These are phyloP conservation scores for Crossaster papposus DNA, from an alignment of 53 echinoderm and acorn worm species.

Conservation along the genomic window DNA sequence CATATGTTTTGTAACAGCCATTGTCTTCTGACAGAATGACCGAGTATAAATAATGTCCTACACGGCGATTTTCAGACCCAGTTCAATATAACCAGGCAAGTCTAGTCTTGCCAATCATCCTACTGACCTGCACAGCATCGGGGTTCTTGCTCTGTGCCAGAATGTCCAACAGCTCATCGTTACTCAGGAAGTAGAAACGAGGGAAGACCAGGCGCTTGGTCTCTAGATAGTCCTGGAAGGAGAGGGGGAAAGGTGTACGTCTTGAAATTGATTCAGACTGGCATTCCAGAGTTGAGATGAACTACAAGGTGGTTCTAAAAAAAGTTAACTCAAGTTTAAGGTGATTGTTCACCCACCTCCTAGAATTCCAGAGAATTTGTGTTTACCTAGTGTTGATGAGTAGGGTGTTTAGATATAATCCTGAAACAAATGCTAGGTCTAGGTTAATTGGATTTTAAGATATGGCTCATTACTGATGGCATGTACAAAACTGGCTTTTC, in stretches of 20 bases:
- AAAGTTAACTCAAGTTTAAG: no score
- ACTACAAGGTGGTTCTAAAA: no score
- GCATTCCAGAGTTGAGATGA: neutral
- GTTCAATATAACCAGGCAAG: neutral
- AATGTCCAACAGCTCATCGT: slow-evolving; percentile 97
- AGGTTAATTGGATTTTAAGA: no score
- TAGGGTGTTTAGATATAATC: no score
- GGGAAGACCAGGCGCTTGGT: slow-evolving; percentile 98
- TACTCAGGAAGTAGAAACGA: slow-evolving; percentile 98
- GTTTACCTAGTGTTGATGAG: no score
- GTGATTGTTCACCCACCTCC: no score
- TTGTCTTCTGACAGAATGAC: no score
- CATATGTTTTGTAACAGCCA: no score
- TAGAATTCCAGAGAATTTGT: no score
- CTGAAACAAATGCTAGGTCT: no score
- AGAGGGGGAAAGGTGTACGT: neutral
- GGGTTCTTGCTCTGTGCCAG: slow-evolving; percentile 99
- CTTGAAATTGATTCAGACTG: neutral
- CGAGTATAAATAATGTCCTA: neutral
- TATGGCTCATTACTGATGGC: no score
- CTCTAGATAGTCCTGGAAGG: slow-evolving; percentile 89
- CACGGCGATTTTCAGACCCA: neutral
- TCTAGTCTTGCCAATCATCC: neutral
- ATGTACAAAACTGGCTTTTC: no score
- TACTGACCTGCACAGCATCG: slow-evolving; percentile 95